These are phyloP conservation scores for Choristoneura fumiferana DNA, from an alignment of 1,140 invertebrate species.

Conservation along the genomic window DNA sequence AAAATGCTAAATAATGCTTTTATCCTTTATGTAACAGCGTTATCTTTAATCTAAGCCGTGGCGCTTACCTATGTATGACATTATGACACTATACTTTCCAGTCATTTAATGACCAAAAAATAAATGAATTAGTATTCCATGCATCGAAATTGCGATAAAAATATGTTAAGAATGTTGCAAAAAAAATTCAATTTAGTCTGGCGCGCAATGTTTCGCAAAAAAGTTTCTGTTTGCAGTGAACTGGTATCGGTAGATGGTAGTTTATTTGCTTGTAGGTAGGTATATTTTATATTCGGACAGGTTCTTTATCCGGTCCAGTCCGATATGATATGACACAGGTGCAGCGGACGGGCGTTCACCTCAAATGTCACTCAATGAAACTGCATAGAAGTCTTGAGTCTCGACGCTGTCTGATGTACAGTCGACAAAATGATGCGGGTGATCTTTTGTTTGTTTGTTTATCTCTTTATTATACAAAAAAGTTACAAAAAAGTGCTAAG, in stretches of 20 bases:
- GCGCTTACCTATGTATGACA: neutral
- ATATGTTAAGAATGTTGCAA: neutral
- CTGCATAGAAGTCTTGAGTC: no score
- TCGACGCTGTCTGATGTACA: no score
- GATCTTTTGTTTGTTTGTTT: no score
- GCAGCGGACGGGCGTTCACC: slow-evolving; percentile 61
- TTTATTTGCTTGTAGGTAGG: slow-evolving; percentile 43
- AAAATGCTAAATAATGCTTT: neutral
- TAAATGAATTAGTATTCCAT: neutral
- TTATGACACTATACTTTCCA: neutral
- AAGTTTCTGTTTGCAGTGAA: no score
- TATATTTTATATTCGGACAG: slow-evolving; percentile 56
- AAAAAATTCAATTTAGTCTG: no score
- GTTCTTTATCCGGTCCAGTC: slow-evolving; percentile 47
- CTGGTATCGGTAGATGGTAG: slow-evolving; percentile 10
- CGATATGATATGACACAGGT: slow-evolving; percentile 49
- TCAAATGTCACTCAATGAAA: slow-evolving; percentile 15
- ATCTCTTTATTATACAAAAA: no score
- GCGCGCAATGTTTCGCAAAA: no score
- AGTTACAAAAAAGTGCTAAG: no score
- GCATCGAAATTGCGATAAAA: neutral
- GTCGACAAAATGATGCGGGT: no score
- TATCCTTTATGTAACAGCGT: neutral
- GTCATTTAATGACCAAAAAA: neutral
- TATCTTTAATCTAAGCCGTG: neutral